Conservation (phyloP, 2,888 invertebrate genomes). For the Drosophila pseudotakahashii region DNA sequence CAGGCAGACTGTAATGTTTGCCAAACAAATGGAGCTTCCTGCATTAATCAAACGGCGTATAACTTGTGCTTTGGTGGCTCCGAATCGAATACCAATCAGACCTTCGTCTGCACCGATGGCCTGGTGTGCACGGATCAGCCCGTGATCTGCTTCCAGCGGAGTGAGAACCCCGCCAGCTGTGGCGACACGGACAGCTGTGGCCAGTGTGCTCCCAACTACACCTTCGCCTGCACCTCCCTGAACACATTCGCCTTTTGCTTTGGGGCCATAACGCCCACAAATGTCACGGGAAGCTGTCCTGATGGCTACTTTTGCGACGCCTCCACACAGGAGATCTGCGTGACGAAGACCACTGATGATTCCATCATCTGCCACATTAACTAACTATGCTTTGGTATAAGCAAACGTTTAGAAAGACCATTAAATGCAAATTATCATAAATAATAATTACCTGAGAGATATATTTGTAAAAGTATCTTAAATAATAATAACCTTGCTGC, state of each 20-base stretch:
- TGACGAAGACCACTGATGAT: conserved; percentile 42
- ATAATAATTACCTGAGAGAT: no score
- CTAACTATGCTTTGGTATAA: background rate
- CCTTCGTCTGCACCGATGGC: conserved; percentile 76
- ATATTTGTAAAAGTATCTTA: no score
- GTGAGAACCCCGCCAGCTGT: conserved; percentile 74
- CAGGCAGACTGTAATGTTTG: conserved; percentile 70
- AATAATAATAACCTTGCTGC: no score
- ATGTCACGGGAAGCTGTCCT: conserved; percentile 75
- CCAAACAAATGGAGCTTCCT: conserved; percentile 77
- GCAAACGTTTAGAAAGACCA: no score
- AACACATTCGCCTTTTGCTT: conserved; percentile 81
- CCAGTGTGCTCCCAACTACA: conserved; percentile 68
- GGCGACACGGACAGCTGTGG: conserved; percentile 80
- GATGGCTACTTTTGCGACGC: conserved; percentile 73
- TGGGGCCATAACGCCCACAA: conserved; percentile 68
- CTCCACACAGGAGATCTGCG: conserved; percentile 69
- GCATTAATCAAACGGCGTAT: conserved; percentile 78
- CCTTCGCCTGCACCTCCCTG: conserved; percentile 79
- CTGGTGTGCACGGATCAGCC: conserved; percentile 76
- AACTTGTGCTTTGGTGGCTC: conserved; percentile 75
- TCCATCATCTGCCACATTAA: conserved; percentile 61
- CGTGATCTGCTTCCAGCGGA: conserved; percentile 80
- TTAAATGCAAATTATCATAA: no score
- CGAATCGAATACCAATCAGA: conserved; percentile 63